Evolutionary conservation across 2,888 invertebrate species (phyloP).

Genomic region (Monochamus alternatus): DNA sequence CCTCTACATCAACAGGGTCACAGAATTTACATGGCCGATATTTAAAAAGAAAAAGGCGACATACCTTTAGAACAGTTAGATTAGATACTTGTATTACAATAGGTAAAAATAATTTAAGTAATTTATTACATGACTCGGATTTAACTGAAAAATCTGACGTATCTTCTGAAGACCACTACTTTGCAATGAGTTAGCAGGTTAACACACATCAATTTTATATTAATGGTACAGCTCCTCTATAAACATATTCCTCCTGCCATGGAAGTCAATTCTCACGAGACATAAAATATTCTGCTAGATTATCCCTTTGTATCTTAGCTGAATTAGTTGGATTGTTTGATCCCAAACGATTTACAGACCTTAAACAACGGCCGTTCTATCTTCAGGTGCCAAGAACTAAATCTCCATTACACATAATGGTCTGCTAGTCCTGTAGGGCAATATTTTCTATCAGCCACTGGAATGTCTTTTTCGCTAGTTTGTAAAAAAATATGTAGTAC

Average conservation of each 20-base stretch:
- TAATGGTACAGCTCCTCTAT: conserved; percentile 7
- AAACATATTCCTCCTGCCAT: conserved; percentile 30
- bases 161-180: neutral
- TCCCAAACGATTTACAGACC: conserved; percentile 17
- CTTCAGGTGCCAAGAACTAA: conserved; percentile 17
- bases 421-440: conserved; percentile 32
- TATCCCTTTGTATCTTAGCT: neutral
- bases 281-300: conserved; percentile 26
- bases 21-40: no score
- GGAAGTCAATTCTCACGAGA: conserved; percentile 19
- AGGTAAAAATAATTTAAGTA: no score
- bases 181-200: neutral
- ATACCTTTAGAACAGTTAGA: no score
- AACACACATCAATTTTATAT: neutral
- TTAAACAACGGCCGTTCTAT: conserved; percentile 1
- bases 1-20: no score
- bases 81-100: no score
- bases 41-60: no score
- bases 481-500: conserved; percentile 37
- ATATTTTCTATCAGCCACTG: conserved; percentile 29
- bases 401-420: conserved; percentile 4
- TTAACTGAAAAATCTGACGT: neutral
- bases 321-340: conserved; percentile 21
- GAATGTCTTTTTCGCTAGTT: conserved; percentile 30
- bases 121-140: no score